Evolutionary conservation across 2,888 invertebrate genomes (phyloP).

Genomic region (Acronicta leporina): DNA sequence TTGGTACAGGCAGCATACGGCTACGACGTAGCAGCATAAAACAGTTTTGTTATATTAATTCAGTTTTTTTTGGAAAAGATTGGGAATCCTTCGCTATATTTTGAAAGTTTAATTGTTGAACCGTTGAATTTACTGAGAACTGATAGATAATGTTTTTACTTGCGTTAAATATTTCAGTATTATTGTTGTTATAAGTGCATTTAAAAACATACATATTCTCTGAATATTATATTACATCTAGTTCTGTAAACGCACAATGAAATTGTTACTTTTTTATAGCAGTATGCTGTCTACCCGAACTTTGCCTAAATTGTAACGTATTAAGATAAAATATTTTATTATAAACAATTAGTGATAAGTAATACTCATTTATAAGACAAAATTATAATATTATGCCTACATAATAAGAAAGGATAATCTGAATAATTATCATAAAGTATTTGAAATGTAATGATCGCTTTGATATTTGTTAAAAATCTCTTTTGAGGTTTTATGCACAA

Average conservation of each 20-base stretch:
- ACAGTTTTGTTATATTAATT: too few relatives aligned
- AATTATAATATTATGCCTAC: conserved; percentile 42
- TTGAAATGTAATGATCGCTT: conserved; percentile 39
- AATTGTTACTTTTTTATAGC: background rate
- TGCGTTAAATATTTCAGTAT: background rate
- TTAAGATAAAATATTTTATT: conserved; percentile 51
- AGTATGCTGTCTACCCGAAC: conserved; percentile 4
- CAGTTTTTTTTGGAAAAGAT: too few relatives aligned
- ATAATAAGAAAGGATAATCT: conserved; percentile 30
- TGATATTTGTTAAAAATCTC: conserved; percentile 46
- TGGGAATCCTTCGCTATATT: background rate
- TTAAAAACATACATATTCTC: too few relatives aligned
- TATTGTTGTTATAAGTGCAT: too few relatives aligned
- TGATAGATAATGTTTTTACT: too few relatives aligned
- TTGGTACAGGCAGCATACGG: conserved; percentile 32
- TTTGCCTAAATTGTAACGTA: conserved; percentile 30
- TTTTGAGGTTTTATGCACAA: conserved; percentile 55
- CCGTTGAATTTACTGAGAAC: background rate
- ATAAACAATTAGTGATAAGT: conserved; percentile 57
- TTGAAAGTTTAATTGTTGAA: background rate
- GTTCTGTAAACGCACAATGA: background rate
- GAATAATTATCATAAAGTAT: conserved; percentile 45
- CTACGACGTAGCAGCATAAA: background rate
- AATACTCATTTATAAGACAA: conserved; percentile 59
- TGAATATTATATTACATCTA: background rate